These are phyloP conservation scores for Heliconius cydno DNA, from an alignment of 2,888 invertebrate genomes.

Conservation along the genomic window DNA sequence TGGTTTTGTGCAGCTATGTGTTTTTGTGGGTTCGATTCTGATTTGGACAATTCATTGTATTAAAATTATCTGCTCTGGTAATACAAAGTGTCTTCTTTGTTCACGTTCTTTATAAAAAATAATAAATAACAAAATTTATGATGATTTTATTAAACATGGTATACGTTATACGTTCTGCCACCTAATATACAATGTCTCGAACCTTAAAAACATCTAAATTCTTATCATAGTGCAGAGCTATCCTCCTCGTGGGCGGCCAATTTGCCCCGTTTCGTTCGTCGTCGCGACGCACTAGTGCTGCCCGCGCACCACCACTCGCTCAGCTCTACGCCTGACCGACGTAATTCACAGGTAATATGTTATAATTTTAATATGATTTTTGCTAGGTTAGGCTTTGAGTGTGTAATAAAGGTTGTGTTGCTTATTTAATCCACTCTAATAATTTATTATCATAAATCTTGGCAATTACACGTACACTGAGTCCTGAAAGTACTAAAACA, in stretches of 20 bases:
- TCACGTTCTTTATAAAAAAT: neutral
- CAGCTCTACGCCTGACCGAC: constrained; percentile 83
- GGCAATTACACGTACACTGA: no score
- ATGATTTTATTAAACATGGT: no score
- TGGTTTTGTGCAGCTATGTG: neutral
- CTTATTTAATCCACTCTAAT: no score
- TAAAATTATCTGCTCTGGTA: no score
- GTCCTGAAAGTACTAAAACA: no score
- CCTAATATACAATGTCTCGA: neutral
- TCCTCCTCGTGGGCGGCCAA: constrained; percentile 97
- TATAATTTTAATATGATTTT: neutral
- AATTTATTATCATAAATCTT: no score
- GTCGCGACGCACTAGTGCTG: constrained; percentile 91
- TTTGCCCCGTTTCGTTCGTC: constrained; percentile 91
- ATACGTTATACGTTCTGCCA: no score
- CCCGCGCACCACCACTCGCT: constrained; percentile 78
- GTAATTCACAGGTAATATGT: constrained; percentile 75
- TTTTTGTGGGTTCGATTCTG: neutral
- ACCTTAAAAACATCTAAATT: neutral
- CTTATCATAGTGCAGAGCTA: constrained; percentile 86
- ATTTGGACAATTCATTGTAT: neutral
- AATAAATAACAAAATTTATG: neutral
- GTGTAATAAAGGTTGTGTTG: no score
- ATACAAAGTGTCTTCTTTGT: no score
- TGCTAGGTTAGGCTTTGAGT: no score